Base-by-base conservation (phyloP, 2,888 invertebrate genomes). In the Spodoptera exigua region DNA sequence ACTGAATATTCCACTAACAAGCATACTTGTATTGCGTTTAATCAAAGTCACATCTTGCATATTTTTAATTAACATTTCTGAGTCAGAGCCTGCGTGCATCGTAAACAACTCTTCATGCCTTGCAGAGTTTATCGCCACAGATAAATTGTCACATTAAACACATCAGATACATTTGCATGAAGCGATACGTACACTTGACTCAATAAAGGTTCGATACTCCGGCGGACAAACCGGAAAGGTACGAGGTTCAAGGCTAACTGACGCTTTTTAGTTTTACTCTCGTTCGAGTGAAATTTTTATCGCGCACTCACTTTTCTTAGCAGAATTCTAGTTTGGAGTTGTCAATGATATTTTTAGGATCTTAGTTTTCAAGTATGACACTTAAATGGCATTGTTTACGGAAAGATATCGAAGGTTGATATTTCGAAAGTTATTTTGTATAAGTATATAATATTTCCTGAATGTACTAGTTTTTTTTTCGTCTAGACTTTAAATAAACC, bases 111-210 rank as follows among this genome's bases (percentile, higher is more conserved):
- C 43, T 58, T 41, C 21, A 34, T n/a, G 17, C 39, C 47, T 49
- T 37, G 13, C 40, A 55, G 51, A 60, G 49, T 61, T 70, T 65
- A 71, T 70, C 57, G 34, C 39, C 12, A 59, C 14, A 43, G 62
- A 66, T 74, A 69, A 74, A 74, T 74, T 61, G 61, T 65, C 64
- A 52, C 53, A 63, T 74, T 74, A 72, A 61, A 36, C 40, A 41
- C 62, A 61, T 60, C 68, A 45, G 60, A 58, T 70, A 40, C 46
- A 45, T 67, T 63, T 41, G 47, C 52, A 46, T 56, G 32, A 37
- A 54, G 44, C 45, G 43, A 61, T n/a, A 72, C 74, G 79, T 68
- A 75, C 76, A 78, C 80, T 80, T 80, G 80, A 80, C 79, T 79
- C 70, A 62, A 64, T 75, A 79, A 65, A 60, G 64, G 80, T 80